phyloP scores from a whole-genome alignment of 1,140 invertebrate genomes.

The Bombus vancouverensis region DNA sequence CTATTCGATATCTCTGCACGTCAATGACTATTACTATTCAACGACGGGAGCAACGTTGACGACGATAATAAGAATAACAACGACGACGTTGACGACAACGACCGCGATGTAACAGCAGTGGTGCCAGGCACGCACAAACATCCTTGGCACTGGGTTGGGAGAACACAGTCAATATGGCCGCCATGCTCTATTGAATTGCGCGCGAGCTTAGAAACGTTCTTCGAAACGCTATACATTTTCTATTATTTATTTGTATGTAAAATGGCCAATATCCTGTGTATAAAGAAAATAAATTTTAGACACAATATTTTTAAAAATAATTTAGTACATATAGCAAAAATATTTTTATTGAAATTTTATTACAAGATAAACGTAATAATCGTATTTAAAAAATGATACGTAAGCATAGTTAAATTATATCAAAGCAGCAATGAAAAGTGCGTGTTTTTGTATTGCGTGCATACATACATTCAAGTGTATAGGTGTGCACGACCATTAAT shows the following conservation, averaged over 20 bases:
- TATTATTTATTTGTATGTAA: background rate
- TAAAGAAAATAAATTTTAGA: background rate
- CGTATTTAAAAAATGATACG: background rate
- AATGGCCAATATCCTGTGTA: background rate
- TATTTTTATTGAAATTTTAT: background rate
- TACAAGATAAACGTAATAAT: background rate
- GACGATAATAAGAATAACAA: background rate
- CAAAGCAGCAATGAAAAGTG: background rate
- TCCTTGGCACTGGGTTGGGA: constrained; percentile 56
- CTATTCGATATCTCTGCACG: background rate
- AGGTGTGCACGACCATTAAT: constrained; percentile 1
- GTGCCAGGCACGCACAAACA: constrained; percentile 69
- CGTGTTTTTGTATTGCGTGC: constrained; percentile 16
- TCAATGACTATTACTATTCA: constrained; percentile 2
- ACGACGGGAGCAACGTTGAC: background rate
- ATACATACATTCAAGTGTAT: background rate
- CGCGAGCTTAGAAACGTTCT: constrained; percentile 50
- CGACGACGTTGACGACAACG: constrained; percentile 42
- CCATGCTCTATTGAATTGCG: constrained; percentile 17
- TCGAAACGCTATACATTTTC: background rate
- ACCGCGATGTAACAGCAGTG: constrained; percentile 53
- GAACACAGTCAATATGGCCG: constrained; percentile 56
- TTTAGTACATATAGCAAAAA: background rate
- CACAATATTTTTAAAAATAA: background rate
- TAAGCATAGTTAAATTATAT: background rate